Evolutionary conservation across 2,888 invertebrate genomes (phyloP), one percentile per base, ranked within the genome.

Genomic region (Rotaria socialis): DNA sequence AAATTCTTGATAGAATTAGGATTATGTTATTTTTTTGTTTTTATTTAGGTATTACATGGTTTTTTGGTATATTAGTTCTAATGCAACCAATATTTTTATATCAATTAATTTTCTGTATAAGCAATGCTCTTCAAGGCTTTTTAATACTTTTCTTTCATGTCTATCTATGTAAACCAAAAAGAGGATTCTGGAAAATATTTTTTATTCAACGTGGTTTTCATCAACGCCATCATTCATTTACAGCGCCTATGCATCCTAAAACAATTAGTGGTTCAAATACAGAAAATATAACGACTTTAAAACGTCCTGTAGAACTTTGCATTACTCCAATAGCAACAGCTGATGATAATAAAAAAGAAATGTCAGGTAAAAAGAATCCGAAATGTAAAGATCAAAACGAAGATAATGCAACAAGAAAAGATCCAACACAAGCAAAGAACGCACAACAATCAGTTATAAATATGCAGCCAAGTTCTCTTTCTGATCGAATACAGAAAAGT

Each of bases 181-280:
- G 67, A 67, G 67, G 35, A 4, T 35, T 35, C 19, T 67, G 67
- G 67, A 6, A 67, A 35, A 67, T 24, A 67, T 67, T 67, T 35
- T 67, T 67, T 41, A 67, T 67, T 41, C 67, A 35, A 67, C 67
- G 67, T 41, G 67, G 67, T 35, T 67, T 67, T 6, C 67, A 67
- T 67, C 67, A 67, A 67, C 67, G 67, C 35, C 7, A 35, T 35
- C 27, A 35, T 19, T 67, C 67, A 67, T 35, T 6, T 35, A 14
- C 27, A 35, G 6, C 5, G 19, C 67, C 16, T 35, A 16, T 1
- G 4, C 35, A 16, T 41, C 67, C 14, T 35, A 27, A 14, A 19
- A 35, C 67, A 67, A 35, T 16, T 4, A 35, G 35, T 16, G 16
- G 19, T 41, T 41, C 67, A 35, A 35, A 35, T 67, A 19, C 19